Percentiles rank a stretch among this genome's conserved stretches.
Evolutionary conservation across 2,113 vertebrate species (phyloP).

Genomic region (Thryonomys swinderianus): DNA sequence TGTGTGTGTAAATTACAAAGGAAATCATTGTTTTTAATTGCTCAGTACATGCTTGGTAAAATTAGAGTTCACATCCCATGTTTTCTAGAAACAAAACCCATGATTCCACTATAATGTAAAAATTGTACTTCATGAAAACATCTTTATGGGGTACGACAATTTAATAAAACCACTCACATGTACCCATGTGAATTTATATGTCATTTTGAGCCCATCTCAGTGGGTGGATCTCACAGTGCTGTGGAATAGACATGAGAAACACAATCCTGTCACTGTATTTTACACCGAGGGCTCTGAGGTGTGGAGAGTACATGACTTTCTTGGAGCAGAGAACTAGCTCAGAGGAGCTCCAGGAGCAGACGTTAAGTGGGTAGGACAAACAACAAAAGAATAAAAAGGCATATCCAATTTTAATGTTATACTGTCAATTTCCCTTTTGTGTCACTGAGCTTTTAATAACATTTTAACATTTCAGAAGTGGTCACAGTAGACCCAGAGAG

Average conservation of each 20-base stretch:
- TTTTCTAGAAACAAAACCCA: conserved; percentile 5
- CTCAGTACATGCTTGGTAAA: conserved; percentile 23
- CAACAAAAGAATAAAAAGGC: not conserved
- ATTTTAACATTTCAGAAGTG: not conserved
- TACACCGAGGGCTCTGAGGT: not conserved
- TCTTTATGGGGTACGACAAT: not conserved
- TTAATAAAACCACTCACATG: not conserved
- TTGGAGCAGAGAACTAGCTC: not conserved
- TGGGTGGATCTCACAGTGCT: not conserved
- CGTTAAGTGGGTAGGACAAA: not conserved
- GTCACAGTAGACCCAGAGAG: not conserved
- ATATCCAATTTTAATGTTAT: not conserved
- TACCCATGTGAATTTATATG: not conserved
- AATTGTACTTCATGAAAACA: conserved; percentile 21
- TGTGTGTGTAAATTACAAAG: conserved; percentile 25
- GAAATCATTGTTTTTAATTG: conserved; percentile 60
- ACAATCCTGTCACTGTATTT: not conserved
- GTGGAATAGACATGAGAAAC: not conserved
- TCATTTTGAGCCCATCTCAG: not conserved
- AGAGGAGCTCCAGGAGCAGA: not conserved
- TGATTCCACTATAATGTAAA: not conserved
- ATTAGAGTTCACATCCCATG: not conserved
- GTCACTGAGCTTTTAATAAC: not conserved
- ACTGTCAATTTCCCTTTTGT: not conserved
- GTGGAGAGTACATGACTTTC: not conserved